Evolutionary conservation across 2,113 vertebrate genomes (phyloP).

Genomic region (Poecilia latipinna): DNA sequence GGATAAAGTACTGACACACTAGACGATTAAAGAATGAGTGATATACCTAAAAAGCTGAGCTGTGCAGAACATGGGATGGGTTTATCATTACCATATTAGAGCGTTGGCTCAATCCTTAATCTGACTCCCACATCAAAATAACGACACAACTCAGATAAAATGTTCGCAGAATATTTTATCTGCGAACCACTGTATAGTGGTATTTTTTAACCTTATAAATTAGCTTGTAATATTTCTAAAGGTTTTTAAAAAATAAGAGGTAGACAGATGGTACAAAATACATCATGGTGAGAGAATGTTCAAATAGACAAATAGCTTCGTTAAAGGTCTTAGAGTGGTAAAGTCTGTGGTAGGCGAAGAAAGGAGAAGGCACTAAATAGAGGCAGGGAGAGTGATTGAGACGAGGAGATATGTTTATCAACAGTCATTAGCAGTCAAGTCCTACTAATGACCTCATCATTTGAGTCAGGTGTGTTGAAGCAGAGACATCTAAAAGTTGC

Average conservation of each 20-base stretch:
- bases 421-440: not conserved
- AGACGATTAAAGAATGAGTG: conserved; percentile 29
- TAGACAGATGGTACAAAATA: not conserved
- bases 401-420: conserved; percentile 12
- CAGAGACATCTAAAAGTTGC: too few species aligned
- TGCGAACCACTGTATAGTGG: not conserved
- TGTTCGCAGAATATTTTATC: too few species aligned
- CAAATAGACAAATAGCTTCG: conserved; percentile 47
- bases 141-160: not conserved
- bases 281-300: not conserved
- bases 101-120: conserved; percentile 4
- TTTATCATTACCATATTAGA: not conserved
- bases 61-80: not conserved
- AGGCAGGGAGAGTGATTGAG: conserved; percentile 5
- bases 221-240: conserved; percentile 19
- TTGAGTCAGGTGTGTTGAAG: too few species aligned
- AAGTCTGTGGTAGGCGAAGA: conserved; percentile 35
- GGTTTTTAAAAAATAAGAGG: conserved; percentile 29
- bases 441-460: too few species aligned
- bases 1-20: not conserved
- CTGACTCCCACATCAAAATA: not conserved
- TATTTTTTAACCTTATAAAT: conserved; percentile 40
- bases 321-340: conserved; percentile 30
- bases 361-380: conserved; percentile 27
- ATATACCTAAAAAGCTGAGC: conserved; percentile 20